phyloP scores from a whole-genome alignment of 2,888 invertebrate species.

The Minunthozetes semirufus region DNA sequence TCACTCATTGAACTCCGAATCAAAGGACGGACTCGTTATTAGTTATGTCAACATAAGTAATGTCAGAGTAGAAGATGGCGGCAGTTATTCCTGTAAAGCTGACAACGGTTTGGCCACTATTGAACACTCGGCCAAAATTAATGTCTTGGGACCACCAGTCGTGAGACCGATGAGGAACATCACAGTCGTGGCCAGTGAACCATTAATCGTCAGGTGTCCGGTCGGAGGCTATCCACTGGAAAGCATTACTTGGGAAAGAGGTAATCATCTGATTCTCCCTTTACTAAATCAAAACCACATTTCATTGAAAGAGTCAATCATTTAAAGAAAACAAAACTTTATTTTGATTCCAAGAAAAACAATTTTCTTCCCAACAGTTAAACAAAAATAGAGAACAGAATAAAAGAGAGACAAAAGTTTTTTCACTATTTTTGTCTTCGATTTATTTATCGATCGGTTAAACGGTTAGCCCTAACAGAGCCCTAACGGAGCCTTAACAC shows the following conservation, averaged over 20 bases:
- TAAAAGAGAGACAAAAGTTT: background rate
- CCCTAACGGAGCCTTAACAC: too few relatives aligned
- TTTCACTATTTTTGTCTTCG: background rate
- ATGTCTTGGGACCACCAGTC: conserved; percentile 51
- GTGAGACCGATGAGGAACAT: conserved; percentile 52
- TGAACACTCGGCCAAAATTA: conserved; percentile 44
- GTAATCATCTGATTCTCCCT: conserved; percentile 45
- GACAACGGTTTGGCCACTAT: conserved; percentile 44
- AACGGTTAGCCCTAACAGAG: conserved; percentile 16
- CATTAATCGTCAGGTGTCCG: conserved; percentile 69
- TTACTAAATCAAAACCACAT: background rate
- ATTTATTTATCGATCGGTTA: conserved; percentile 26
- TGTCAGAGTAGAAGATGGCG: conserved; percentile 46
- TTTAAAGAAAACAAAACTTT: background rate
- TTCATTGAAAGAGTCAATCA: background rate
- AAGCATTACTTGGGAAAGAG: conserved; percentile 71
- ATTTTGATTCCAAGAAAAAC: background rate
- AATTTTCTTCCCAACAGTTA: background rate
- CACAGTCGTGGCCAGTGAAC: conserved; percentile 70
- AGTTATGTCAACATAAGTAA: conserved; percentile 49
- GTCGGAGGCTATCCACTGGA: conserved; percentile 79
- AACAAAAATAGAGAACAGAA: background rate
- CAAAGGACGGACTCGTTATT: conserved; percentile 47
- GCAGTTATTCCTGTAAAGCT: conserved; percentile 47
- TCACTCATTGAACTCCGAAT: conserved; percentile 42